Conservation (phyloP, 2,113 vertebrate species). For the Otocyon megalotis region DNA sequence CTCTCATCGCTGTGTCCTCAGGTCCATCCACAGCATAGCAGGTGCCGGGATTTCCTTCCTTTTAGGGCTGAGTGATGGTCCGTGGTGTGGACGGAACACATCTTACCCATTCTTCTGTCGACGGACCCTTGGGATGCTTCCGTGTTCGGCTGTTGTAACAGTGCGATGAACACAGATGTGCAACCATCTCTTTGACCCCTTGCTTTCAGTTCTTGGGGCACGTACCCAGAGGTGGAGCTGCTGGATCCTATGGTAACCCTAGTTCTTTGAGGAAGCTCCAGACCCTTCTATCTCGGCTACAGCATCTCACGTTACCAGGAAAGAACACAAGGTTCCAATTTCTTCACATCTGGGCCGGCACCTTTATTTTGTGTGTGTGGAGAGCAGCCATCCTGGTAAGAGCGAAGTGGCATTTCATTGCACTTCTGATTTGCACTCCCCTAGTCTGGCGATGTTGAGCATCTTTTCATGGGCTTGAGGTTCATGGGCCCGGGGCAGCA, state of each 20-base stretch:
- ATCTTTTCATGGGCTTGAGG: neutral
- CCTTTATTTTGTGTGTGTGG: neutral
- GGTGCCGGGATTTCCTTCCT: neutral
- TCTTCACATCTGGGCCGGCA: neutral
- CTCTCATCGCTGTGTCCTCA: accelerated
- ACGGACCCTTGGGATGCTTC: neutral
- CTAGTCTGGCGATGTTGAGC: neutral
- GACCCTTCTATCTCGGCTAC: accelerated
- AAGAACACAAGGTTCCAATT: accelerated
- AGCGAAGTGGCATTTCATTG: neutral
- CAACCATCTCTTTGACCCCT: neutral
- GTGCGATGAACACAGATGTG: accelerated
- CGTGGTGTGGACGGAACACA: accelerated
- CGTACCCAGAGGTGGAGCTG: accelerated
- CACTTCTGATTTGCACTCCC: neutral
- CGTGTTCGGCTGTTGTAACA: accelerated
- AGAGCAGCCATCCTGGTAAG: neutral
- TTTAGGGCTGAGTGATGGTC: accelerated
- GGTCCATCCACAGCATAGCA: neutral
- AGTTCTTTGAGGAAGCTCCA: neutral
- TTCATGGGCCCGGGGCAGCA: neutral
- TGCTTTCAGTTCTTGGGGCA: neutral
- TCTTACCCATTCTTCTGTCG: neutral
- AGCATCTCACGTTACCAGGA: accelerated
- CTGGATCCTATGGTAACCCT: neutral